Base-by-base conservation (phyloP, 2,888 invertebrate species). In the Caenorhabditis afra region DNA sequence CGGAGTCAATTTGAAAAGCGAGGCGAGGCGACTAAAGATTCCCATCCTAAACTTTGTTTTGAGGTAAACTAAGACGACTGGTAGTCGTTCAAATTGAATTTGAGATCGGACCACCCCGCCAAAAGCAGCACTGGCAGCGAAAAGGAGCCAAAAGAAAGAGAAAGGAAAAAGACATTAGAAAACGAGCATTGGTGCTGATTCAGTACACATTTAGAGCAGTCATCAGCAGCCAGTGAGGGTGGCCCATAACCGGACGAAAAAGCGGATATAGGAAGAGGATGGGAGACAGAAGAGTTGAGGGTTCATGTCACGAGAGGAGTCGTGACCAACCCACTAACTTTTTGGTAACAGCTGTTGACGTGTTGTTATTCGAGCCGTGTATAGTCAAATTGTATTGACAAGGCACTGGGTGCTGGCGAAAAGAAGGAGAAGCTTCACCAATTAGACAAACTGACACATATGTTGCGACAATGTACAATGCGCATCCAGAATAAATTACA, bases 381-480 rank as follows among this genome's bases (percentile, higher is more conserved):
- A 61, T 66, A 66, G 74, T 74, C 74, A 47, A 66, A 66, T 74
- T 66, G 37, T 66, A 74, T 64, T 73, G 73, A 73, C 58, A 64
- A 47, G 35, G 45, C 29, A 3, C 29, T 29, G 29, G 22, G n/a
- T n/a, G n/a, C 45, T 14, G 41, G 41, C 41, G 14, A 53, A 29
- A 53, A 64, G 12, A n/a, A 68, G 44, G 77, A 78, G 78, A 65
- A 61, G 77, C 71, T 71, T 78, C 78, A 71, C 61, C 78, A 78
- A 78, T 78, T 78, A 78, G 78, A 71, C 71, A 71, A 71, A 67
- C 76, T 64, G 66, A 66, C 78, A 78, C 78, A 78, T 78, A 78
- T 78, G 78, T 78, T 78, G 71, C 71, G 49, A 78, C 61, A 71
- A 78, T 78, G 64, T 77, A 74, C 74, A 74, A 74, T 74, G 50